Evolutionary conservation across 2,797 vertebrate genomes (phyloP).

Genomic region (Notamacropus eugenii): DNA sequence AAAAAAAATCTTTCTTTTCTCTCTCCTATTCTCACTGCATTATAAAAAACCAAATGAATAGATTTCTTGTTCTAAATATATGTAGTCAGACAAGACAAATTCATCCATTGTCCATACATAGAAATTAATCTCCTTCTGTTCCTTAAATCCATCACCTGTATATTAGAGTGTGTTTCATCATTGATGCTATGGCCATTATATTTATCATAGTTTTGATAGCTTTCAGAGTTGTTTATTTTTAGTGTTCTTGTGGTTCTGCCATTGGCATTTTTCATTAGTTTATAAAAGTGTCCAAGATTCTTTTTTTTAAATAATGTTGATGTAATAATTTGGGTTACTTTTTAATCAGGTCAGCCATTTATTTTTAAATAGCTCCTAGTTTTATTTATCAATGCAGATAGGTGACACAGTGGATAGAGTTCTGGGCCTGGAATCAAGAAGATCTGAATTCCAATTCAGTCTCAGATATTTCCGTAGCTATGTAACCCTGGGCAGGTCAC

Average conservation of each 20-base stretch:
- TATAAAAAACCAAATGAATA: neutral
- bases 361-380: neutral
- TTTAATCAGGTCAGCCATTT: neutral
- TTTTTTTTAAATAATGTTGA: neutral
- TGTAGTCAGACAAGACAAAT: neutral
- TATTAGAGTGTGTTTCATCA: neutral
- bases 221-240: neutral
- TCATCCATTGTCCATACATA: neutral
- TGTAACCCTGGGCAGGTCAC: neutral
- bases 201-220: neutral
- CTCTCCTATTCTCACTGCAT: neutral
- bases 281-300: neutral
- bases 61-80: neutral
- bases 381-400: neutral
- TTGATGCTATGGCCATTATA: neutral
- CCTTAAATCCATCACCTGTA: neutral
- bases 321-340: neutral
- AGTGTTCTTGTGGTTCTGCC: neutral
- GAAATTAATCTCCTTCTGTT: neutral
- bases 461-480: neutral
- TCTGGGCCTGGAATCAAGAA: neutral
- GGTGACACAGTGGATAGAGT: neutral
- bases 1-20: neutral
- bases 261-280: neutral
- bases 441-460: neutral